Base-by-base conservation (phyloP, 1,140 invertebrate species). In the Pseudomyrmex cubaensis region DNA sequence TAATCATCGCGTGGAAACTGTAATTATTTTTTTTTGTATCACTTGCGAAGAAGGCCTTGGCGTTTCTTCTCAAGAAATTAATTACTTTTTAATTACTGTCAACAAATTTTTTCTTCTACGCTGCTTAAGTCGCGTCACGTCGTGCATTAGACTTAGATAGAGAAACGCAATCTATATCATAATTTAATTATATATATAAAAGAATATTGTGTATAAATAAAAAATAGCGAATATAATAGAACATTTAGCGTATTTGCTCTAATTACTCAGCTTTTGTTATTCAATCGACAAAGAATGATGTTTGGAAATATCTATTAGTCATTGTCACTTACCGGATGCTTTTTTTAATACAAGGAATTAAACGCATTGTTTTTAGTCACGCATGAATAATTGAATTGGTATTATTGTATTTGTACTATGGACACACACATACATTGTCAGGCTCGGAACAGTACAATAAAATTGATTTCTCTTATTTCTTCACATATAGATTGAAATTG, bases 21-120 rank as follows among this genome's bases (percentile, higher is more conserved):
- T n/a, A 78, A 70, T 78, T 78, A 78, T 59, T 70, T 61, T 78
- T 78, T 63, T 59, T 78, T 70, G 25, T 48, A 15, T 12, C 1
- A 17, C 70, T 17, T 13, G 54, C n/a, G 22, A 8, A 15, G 2
- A 48, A 20, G 7, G 59, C 76, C 76, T 78, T 78, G 76, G 5
- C 3, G 54, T 70, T 80, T 72, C 54, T 80, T 69, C 35, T 35
- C 15, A 25, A 80, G n/a, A 72, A 46, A 72, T 50, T 80, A 48
- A 70, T 70, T 44, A 80, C 48, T 70, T n/a, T 25, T 69, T 69
- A 69, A 78, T 78, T 0, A 17, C 8, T 35, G 20, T 5, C 9
- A 54, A 78, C 44, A 78, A 66, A 78, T 78, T 69, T 35, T 10
- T 12, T 10, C 2, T 62, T 17, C 17, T 13, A 5, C 50, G 25